phyloP scores from a whole-genome alignment of 2,888 invertebrate species.

The Pegoplata infirma region DNA sequence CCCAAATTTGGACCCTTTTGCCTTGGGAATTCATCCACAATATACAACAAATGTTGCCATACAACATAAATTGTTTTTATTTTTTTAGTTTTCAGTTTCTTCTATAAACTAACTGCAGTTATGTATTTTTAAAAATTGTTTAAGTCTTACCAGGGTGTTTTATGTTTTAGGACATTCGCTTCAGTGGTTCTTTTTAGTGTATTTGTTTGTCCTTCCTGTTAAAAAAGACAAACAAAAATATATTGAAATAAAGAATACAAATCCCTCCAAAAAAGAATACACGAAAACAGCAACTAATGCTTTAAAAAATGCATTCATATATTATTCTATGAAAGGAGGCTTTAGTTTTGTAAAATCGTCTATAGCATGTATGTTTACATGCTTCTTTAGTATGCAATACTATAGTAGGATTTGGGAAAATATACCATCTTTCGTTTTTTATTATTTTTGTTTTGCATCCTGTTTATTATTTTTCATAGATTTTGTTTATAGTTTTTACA shows the following conservation, averaged over 20 bases:
- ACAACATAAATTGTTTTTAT: slow-evolving; percentile 28
- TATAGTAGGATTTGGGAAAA: not conserved
- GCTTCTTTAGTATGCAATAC: slow-evolving; percentile 6
- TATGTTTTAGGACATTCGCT: slow-evolving; percentile 53
- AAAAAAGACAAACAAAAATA: slow-evolving; percentile 22
- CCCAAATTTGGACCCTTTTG: slow-evolving; percentile 11
- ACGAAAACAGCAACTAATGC: slow-evolving; percentile 27
- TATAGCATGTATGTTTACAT: slow-evolving; percentile 33
- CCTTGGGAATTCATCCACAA: not conserved
- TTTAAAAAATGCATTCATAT: slow-evolving; percentile 24
- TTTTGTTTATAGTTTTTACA: too few species aligned
- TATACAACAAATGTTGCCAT: too few species aligned
- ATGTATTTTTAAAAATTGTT: slow-evolving; percentile 5
- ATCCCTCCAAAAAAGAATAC: slow-evolving; percentile 28
- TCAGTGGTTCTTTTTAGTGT: slow-evolving; percentile 35
- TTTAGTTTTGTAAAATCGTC: slow-evolving; percentile 38
- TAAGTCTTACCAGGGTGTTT: not conserved
- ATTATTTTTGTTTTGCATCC: not conserved
- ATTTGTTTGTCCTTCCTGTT: slow-evolving; percentile 47
- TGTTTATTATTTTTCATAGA: slow-evolving; percentile 6
- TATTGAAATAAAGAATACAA: slow-evolving; percentile 42
- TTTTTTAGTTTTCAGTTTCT: too few species aligned
- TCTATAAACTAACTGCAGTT: too few species aligned
- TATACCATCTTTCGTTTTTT: too few species aligned
- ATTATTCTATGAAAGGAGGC: slow-evolving; percentile 30